Conservation (phyloP, 2,888 invertebrate species). For the Crioceris asparagi region DNA sequence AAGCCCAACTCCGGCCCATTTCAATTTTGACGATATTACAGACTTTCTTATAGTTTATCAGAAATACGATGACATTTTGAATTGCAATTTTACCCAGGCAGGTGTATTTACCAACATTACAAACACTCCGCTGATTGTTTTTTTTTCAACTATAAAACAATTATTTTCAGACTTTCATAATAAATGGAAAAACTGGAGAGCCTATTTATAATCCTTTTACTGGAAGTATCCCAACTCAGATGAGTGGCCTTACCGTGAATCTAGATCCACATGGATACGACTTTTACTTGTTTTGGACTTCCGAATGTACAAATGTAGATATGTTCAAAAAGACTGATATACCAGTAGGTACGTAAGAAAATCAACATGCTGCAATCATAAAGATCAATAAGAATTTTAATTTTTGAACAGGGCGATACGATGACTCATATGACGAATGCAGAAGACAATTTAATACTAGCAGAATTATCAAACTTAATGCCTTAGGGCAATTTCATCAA, state of each 20-base stretch:
- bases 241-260: conserved; percentile 47
- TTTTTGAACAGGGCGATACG: background rate
- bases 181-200: conserved; percentile 52
- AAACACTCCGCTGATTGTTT: background rate
- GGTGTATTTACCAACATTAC: no score
- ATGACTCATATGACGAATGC: conserved; percentile 20
- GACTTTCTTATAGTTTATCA: conserved; percentile 65
- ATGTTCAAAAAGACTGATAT: conserved; percentile 12
- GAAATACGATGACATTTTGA: conserved; percentile 28
- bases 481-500: conserved; percentile 52
- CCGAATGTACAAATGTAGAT: conserved; percentile 45
- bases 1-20: conserved; percentile 68
- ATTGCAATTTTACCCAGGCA: conserved; percentile 52
- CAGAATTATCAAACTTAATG: conserved; percentile 54
- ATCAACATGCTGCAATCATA: background rate
- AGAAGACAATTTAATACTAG: conserved; percentile 53
- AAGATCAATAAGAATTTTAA: background rate
- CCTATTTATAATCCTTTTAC: conserved; percentile 48
- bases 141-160: background rate
- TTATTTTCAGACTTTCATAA: conserved; percentile 40
- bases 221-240: conserved; percentile 50
- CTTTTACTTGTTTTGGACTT: conserved; percentile 67
- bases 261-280: conserved; percentile 58
- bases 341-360: conserved; percentile 16
- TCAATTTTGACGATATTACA: conserved; percentile 62